These are phyloP conservation scores for Germaria angustata DNA, from an alignment of 2,888 invertebrate species.

Conservation along the genomic window DNA sequence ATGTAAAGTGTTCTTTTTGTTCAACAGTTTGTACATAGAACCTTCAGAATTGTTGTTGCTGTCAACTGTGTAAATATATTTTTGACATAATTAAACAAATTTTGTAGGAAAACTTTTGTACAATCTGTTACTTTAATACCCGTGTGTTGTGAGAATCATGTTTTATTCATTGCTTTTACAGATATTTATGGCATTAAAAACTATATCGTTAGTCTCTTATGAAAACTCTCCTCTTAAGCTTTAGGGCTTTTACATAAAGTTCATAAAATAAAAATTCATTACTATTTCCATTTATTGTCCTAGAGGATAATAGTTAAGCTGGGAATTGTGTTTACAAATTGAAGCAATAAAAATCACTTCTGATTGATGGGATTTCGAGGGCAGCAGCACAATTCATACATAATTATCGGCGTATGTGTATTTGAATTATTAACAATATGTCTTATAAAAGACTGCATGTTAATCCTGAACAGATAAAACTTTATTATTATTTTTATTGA, in stretches of 20 bases:
- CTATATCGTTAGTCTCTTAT: not conserved
- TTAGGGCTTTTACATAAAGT: not conserved
- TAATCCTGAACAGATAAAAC: no score
- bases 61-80: not conserved
- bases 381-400: not conserved
- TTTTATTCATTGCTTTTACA: not conserved
- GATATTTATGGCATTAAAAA: not conserved
- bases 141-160: not conserved
- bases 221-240: not conserved
- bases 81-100: not conserved
- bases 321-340: constrained; percentile 8
- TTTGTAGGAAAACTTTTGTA: not conserved
- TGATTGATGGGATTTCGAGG: not conserved
- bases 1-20: not conserved
- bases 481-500: no score
- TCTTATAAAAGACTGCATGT: no score
- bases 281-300: not conserved
- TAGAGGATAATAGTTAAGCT: constrained; percentile 6
- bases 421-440: not conserved
- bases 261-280: not conserved
- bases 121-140: not conserved
- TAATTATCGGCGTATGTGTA: not conserved
- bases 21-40: not conserved
- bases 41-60: not conserved
- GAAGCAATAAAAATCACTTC: not conserved